Evolutionary conservation across 2,888 invertebrate species (phyloP).

Genomic region (Caenorhabditis sp.): DNA sequence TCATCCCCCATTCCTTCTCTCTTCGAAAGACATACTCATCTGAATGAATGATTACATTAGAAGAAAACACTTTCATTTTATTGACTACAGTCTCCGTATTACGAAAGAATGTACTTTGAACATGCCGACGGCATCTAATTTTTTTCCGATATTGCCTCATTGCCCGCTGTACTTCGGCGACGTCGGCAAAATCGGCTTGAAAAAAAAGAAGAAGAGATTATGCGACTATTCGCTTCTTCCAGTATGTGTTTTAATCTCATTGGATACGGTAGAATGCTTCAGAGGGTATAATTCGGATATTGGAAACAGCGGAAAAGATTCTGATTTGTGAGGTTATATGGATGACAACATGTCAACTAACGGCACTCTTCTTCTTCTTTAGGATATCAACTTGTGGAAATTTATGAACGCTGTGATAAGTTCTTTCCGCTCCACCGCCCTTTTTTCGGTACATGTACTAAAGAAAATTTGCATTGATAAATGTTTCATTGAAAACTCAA

Average conservation of each 20-base stretch:
- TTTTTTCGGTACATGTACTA: too few relatives aligned
- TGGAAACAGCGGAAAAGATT: not conserved
- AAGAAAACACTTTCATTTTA: not conserved
- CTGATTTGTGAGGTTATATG: not conserved
- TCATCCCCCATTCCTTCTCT: not conserved
- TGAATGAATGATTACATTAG: not conserved
- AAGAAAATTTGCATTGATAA: constrained; percentile 24
- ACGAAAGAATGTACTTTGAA: constrained; percentile 33
- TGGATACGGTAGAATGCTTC: constrained; percentile 12
- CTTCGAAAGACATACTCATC: not conserved
- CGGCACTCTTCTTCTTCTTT: too few relatives aligned
- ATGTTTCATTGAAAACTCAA: constrained; percentile 35
- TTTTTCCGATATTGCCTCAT: constrained; percentile 9
- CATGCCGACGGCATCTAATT: constrained; percentile 14
- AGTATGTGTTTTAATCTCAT: constrained; percentile 36
- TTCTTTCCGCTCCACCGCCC: too few relatives aligned
- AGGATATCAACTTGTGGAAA: too few relatives aligned
- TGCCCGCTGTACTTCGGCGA: constrained; percentile 5
- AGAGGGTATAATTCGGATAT: not conserved
- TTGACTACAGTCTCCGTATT: not conserved
- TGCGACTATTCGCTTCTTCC: constrained; percentile 9
- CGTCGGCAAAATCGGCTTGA: constrained; percentile 32
- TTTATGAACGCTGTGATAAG: too few relatives aligned
- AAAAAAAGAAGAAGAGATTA: constrained; percentile 28
- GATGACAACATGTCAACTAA: too few relatives aligned